Evolutionary conservation across 2,797 vertebrate species (phyloP).

Genomic region (Liparis tanakae): DNA sequence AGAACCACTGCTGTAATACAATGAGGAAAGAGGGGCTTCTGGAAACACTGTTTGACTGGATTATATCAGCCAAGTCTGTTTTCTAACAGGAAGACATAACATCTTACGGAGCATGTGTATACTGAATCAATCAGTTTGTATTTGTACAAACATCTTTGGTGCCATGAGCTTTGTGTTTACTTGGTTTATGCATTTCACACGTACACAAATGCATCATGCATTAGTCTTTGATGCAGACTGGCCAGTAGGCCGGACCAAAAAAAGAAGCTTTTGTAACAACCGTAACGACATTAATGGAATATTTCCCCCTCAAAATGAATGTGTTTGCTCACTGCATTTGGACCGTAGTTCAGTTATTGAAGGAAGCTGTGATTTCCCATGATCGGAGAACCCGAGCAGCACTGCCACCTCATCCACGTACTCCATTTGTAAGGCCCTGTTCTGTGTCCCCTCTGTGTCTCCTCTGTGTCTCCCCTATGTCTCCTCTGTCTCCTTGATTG

Average conservation of each 20-base stretch:
- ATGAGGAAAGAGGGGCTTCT: conserved; percentile 1
- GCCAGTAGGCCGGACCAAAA: background rate
- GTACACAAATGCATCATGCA: too few relatives aligned
- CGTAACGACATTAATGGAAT: background rate
- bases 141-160: background rate
- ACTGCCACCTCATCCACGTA: background rate
- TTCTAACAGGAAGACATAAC: background rate
- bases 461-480: too few relatives aligned
- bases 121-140: background rate
- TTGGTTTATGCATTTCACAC: background rate
- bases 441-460: too few relatives aligned
- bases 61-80: background rate
- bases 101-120: background rate
- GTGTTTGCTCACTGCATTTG: background rate
- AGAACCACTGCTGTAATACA: background rate
- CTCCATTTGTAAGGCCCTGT: background rate
- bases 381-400: too few relatives aligned
- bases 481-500: too few relatives aligned
- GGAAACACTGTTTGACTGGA: conserved; percentile 15
- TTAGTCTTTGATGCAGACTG: background rate
- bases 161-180: background rate
- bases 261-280: background rate
- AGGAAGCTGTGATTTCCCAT: background rate
- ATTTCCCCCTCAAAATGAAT: background rate
- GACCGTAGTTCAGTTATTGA: too few relatives aligned